Percentiles rank a stretch among this genome's conserved stretches.
Evolutionary conservation across 1,140 invertebrate genomes (phyloP).

Genomic region (Ceratosolen fusciceps): DNA sequence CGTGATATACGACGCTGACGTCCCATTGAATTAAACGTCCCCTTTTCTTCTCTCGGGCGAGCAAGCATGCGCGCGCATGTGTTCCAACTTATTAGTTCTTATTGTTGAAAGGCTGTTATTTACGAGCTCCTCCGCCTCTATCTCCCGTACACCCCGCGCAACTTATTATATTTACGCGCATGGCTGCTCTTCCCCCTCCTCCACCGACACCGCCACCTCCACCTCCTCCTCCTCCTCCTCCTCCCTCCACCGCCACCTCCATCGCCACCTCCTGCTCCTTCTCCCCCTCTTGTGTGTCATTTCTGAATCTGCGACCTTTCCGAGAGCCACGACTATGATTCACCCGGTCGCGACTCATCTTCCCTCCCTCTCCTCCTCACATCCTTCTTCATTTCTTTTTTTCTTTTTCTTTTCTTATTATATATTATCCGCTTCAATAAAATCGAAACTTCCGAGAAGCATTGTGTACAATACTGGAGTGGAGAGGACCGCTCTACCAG

Average conservation of each 20-base stretch:
- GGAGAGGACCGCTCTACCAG: background rate
- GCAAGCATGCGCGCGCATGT: slow-evolving; percentile 9
- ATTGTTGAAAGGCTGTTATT: slow-evolving; percentile 48
- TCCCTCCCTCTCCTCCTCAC: background rate
- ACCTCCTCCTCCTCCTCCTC: too few species aligned
- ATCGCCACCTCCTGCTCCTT: too few species aligned
- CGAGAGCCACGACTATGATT: background rate
- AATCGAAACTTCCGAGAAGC: slow-evolving; percentile 10
- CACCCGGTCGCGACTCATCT: background rate
- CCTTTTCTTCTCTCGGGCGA: slow-evolving; percentile 27
- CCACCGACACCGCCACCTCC: too few species aligned
- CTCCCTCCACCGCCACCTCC: too few species aligned
- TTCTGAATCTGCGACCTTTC: background rate
- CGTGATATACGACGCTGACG: slow-evolving; percentile 46
- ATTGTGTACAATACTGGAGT: background rate
- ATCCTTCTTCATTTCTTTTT: too few species aligned
- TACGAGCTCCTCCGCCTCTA: slow-evolving; percentile 28
- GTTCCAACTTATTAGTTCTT: slow-evolving; percentile 48
- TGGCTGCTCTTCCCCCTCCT: too few species aligned
- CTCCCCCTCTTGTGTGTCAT: background rate
- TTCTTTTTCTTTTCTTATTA: too few species aligned
- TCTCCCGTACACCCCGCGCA: background rate
- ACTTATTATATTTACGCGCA: slow-evolving; percentile 12
- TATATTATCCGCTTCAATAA: background rate
- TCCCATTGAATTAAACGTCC: slow-evolving; percentile 44